Conservation (phyloP, 2,797 vertebrate species). For the Diglossa cyanea region DNA sequence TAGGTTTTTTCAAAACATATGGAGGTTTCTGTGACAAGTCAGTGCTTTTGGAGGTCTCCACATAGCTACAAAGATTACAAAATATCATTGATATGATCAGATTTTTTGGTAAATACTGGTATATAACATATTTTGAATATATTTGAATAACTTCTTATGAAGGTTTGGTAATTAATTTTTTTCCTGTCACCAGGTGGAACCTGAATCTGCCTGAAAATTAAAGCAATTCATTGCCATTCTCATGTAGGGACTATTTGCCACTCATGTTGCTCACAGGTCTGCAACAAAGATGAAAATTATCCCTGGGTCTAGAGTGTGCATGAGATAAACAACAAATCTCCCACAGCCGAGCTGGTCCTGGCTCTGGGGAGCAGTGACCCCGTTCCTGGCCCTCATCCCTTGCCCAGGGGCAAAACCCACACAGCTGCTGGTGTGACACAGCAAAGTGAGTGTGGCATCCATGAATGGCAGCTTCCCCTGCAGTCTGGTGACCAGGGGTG, state of each 20-base stretch:
- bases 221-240: neutral
- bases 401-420: fast-evolving
- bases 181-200: neutral
- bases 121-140: neutral
- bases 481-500: fast-evolving
- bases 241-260: neutral
- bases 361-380: neutral
- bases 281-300: neutral
- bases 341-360: neutral
- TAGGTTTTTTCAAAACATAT: neutral
- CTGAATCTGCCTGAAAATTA: neutral
- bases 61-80: neutral
- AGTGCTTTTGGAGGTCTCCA: neutral
- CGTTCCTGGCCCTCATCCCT: neutral
- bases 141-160: neutral
- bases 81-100: neutral
- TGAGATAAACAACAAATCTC: neutral
- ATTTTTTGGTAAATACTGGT: neutral
- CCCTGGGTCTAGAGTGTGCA: neutral
- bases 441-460: neutral
- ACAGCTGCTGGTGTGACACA: neutral
- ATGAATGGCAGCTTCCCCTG: fast-evolving
- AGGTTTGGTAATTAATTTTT: neutral
- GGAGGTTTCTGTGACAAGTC: neutral
- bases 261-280: neutral